phyloP scores from a whole-genome alignment of 2,113 vertebrate species.

The Naja naja region DNA sequence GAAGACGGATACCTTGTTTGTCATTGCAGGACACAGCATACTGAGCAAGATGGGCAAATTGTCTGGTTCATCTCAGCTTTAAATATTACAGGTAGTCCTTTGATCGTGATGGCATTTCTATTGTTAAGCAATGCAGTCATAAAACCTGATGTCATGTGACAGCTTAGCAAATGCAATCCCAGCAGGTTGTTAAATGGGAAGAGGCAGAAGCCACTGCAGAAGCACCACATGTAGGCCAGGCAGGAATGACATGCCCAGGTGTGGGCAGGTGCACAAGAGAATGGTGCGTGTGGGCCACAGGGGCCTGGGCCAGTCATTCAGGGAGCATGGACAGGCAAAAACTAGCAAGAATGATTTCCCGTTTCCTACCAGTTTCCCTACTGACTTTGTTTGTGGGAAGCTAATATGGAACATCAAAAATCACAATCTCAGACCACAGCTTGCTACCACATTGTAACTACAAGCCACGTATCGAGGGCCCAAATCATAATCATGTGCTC shows the following conservation, averaged over 20 bases:
- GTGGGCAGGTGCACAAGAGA: background rate
- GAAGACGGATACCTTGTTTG: background rate
- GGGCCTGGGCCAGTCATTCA: background rate
- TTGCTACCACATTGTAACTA: background rate
- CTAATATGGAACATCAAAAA: background rate
- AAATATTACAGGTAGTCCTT: background rate
- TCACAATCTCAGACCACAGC: background rate
- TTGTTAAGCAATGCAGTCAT: too few species aligned
- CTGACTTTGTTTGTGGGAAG: background rate
- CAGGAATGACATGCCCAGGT: background rate
- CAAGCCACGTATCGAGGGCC: background rate
- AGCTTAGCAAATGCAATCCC: too few species aligned
- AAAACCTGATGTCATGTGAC: too few species aligned
- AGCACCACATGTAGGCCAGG: background rate
- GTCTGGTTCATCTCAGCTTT: background rate
- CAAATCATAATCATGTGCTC: background rate
- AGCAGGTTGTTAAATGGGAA: too few species aligned
- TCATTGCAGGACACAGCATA: background rate
- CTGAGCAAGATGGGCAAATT: background rate
- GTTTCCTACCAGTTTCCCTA: background rate
- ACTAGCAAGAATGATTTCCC: background rate
- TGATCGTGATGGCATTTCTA: too few species aligned
- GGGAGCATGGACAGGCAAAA: background rate
- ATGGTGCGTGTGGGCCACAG: background rate
- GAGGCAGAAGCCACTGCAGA: too few species aligned